Evolutionary conservation across 2,113 vertebrate genomes (phyloP).

Genomic region (Phrynosoma platyrhinos): DNA sequence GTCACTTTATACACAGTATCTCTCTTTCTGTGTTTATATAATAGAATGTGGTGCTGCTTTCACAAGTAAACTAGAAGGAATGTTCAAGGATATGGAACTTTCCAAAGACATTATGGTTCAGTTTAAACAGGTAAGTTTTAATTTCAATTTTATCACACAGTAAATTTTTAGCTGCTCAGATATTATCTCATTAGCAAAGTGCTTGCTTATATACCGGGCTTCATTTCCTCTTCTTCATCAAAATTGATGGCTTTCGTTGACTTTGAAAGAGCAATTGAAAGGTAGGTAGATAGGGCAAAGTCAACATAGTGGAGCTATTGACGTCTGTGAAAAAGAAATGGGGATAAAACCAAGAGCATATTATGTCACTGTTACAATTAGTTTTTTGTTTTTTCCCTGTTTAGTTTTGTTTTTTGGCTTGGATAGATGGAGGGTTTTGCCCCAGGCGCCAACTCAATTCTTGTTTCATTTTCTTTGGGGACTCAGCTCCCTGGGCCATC

Average conservation of each 20-base stretch:
- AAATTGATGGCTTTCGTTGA: neutral
- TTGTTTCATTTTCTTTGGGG: neutral
- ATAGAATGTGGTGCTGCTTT: constrained; percentile 87
- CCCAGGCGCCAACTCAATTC: neutral
- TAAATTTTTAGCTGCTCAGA: neutral
- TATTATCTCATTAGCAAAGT: neutral
- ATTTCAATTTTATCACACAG: constrained; percentile 9
- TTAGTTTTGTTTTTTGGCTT: too few relatives aligned
- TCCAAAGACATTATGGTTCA: constrained; percentile 88
- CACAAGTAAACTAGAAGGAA: constrained; percentile 86
- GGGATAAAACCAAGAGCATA: neutral
- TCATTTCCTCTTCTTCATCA: neutral
- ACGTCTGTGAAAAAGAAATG: neutral
- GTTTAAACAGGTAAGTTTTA: constrained; percentile 82
- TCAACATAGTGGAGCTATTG: too few relatives aligned
- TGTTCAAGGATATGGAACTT: constrained; percentile 89
- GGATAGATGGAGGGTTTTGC: too few relatives aligned
- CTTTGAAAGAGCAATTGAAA: neutral
- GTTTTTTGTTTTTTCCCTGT: too few relatives aligned
- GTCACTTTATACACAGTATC: neutral
- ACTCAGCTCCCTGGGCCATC: neutral
- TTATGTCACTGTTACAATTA: neutral
- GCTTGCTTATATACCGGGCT: neutral
- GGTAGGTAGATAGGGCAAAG: neutral
- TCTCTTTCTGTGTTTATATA: constrained; percentile 41